These are phyloP conservation scores for Dascillus cervinus DNA, from an alignment of 2,888 invertebrate species.

Conservation along the genomic window DNA sequence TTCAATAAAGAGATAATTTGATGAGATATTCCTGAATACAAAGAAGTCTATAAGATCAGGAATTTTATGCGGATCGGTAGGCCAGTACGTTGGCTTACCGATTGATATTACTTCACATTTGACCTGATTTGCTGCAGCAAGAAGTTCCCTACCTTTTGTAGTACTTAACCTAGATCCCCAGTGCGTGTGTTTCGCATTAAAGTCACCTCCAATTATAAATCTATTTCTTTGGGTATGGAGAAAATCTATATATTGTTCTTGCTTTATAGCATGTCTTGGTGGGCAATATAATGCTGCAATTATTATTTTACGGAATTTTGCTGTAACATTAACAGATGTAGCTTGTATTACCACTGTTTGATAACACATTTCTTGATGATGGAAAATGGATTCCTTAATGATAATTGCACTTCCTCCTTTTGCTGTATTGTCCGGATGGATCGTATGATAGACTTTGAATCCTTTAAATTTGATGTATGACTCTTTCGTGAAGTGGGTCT, in stretches of 20 bases:
- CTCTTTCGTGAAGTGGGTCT: conserved; percentile 19
- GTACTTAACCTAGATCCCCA: conserved; percentile 6
- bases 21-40: conserved; percentile 1
- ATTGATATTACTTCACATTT: conserved; percentile 4
- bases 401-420: too few relatives aligned
- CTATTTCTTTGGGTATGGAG: conserved; percentile 5
- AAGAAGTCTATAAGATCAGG: too few relatives aligned
- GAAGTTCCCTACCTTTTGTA: conserved; percentile 1
- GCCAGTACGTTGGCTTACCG: conserved; percentile 5
- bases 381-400: conserved; percentile 13
- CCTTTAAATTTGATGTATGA: conserved; percentile 16
- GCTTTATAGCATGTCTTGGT: conserved; percentile 9
- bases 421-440: too few relatives aligned
- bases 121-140: too few relatives aligned
- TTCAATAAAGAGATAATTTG: conserved; percentile 2
- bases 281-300: conserved; percentile 10
- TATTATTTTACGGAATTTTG: conserved; percentile 6
- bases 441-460: too few relatives aligned
- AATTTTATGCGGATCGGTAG: conserved; percentile 4
- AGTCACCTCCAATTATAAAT: conserved; percentile 6
- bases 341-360: conserved; percentile 10
- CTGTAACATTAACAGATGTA: conserved; percentile 9
- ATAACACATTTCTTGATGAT: conserved; percentile 9
- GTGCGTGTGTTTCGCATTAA: conserved; percentile 4
- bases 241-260: conserved; percentile 6